These are phyloP conservation scores for Heliothis virescens DNA, from an alignment of 1,140 invertebrate species.

Conservation along the genomic window DNA sequence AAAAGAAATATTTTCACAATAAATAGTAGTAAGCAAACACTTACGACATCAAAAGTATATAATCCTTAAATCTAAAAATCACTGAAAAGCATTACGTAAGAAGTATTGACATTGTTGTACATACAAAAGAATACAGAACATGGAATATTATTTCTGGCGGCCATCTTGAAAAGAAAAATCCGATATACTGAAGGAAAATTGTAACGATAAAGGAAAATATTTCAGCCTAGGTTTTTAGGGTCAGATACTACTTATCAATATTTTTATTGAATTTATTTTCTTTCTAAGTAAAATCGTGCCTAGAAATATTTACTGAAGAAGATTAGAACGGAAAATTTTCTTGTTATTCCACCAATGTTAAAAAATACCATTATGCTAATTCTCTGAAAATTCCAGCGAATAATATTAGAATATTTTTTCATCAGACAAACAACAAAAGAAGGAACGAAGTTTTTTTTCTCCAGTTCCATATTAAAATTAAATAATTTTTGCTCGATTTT, in stretches of 20 bases:
- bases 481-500: too few species aligned
- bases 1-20: too few species aligned
- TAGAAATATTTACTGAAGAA: neutral
- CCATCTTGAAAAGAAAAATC: neutral
- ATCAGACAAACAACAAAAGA: too few species aligned
- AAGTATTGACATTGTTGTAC: neutral
- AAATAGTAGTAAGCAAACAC: neutral
- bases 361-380: too few species aligned
- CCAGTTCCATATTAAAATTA: too few species aligned
- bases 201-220: neutral
- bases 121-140: conserved; percentile 8
- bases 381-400: too few species aligned
- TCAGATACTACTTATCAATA: neutral
- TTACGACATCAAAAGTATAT: neutral
- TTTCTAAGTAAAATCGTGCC: neutral
- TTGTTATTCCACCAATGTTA: too few species aligned
- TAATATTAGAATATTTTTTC: too few species aligned
- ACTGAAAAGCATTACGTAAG: conserved; percentile 1
- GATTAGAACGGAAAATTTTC: too few species aligned
- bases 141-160: neutral
- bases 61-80: conserved; percentile 6
- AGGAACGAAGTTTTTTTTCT: too few species aligned
- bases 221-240: neutral
- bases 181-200: conserved; percentile 4
- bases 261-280: conserved; percentile 1